Evolutionary conservation across 2,113 vertebrate genomes (phyloP).

Genomic region (Struthio camelus): DNA sequence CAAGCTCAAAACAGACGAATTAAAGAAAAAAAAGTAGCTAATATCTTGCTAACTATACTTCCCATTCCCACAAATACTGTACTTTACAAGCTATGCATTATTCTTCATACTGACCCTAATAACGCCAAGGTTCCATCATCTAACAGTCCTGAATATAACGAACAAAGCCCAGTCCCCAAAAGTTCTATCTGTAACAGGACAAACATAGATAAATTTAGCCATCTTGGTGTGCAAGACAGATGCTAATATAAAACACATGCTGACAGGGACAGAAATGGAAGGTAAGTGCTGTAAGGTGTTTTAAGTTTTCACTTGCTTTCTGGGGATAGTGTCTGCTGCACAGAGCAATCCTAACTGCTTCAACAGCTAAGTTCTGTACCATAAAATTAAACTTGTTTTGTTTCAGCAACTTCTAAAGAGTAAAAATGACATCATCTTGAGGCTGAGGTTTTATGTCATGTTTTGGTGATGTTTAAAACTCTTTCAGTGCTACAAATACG

Average conservation of each 20-base stretch:
- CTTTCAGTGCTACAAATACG: neutral
- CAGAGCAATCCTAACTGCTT: conserved; percentile 22
- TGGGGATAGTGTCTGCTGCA: neutral
- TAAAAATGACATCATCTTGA: conserved; percentile 42
- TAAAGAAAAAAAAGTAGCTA: neutral
- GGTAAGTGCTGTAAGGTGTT: neutral
- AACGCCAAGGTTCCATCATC: neutral
- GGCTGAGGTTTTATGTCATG: neutral
- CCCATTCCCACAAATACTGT: neutral
- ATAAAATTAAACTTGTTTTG: conserved; percentile 39
- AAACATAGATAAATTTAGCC: neutral
- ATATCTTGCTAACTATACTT: neutral
- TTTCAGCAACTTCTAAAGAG: conserved; percentile 38
- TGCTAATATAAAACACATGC: neutral
- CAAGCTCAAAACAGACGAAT: neutral
- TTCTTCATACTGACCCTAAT: neutral
- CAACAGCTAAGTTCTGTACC: conserved; percentile 11
- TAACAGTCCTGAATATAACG: neutral
- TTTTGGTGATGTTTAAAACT: neutral
- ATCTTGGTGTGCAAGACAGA: neutral
- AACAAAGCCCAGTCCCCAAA: neutral
- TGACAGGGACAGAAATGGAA: neutral
- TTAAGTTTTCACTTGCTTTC: neutral
- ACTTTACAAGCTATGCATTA: neutral
- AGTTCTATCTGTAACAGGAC: neutral